Percentiles rank a stretch among this genome's conserved stretches.
phyloP scores from a whole-genome alignment of 2,888 invertebrate genomes.

The Ennomos erosarius region DNA sequence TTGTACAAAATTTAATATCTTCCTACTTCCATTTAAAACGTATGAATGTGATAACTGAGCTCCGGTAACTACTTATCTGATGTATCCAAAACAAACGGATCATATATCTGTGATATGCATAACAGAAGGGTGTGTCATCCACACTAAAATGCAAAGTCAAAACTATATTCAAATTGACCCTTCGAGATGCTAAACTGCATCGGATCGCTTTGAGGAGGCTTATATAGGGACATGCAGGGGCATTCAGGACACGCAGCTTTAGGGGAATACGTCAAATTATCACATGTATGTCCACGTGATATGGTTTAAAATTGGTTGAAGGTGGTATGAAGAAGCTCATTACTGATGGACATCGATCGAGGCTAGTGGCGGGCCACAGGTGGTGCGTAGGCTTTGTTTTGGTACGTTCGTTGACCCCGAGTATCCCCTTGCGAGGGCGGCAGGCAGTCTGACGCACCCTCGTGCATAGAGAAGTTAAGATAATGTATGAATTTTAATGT shows the following conservation, averaged over 20 bases:
- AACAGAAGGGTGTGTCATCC: constrained; percentile 1
- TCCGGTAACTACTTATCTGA: background rate
- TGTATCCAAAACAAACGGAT: background rate
- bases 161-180: constrained; percentile 10
- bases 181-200: constrained; percentile 7
- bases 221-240: constrained; percentile 2
- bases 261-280: constrained; percentile 2
- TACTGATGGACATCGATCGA: constrained; percentile 36
- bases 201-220: constrained; percentile 10
- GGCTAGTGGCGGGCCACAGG: constrained; percentile 58
- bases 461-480: constrained; percentile 52
- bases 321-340: constrained; percentile 14
- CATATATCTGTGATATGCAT: constrained; percentile 1
- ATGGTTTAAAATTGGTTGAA: constrained; percentile 2
- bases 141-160: constrained; percentile 4
- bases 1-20: too few relatives aligned
- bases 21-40: too few relatives aligned
- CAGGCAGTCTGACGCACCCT: constrained; percentile 71
- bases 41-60: background rate
- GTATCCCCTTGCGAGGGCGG: constrained; percentile 55
- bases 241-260: constrained; percentile 1
- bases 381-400: constrained; percentile 69
- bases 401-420: constrained; percentile 71
- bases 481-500: constrained; percentile 47
- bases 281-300: background rate